Evolutionary conservation across 2,888 invertebrate genomes (phyloP), one percentile per base, ranked within the genome.

Genomic region (Spodoptera picta): DNA sequence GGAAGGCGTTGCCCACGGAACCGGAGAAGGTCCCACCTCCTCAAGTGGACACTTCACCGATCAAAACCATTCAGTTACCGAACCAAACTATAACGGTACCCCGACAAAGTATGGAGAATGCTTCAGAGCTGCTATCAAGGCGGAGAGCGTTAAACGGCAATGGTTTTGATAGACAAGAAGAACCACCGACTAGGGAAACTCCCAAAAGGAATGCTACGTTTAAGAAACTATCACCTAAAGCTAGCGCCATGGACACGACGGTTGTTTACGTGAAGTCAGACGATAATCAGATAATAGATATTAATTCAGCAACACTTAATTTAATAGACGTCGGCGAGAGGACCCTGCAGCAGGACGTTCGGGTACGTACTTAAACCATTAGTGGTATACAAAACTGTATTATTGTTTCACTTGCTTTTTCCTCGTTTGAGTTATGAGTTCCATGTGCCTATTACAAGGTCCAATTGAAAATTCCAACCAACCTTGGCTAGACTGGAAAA

Each of bases 41-140:
- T 48, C 89, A 88, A 79, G 79, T 76, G 0, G 91, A 92, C 6
- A 72, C 85, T 1, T 84, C 87, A 0, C 87, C 90, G 0, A 87
- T 89, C n/a, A 91, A 92, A 71, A 93, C 90, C 0, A 91, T 93
- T 57, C 90, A 93, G 41, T 79, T 94, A 27, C 92, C 93, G 0
- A 93, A 94, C 79, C 94, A 94, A 73, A 92, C 90, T 0, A 92
- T 94, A 75, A 91, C 90, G 11, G 92, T 94, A 46, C 93, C 94
- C 0, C 82, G 83, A 41, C 91, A 93, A 44, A 92, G 89, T 79
- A 90, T 92, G 85, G 92, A 93, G 68, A 94, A 94, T 46, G 94
- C 92, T 0, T 92, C 93, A 3, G 93, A 94, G 65, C 63, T 94
- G 45, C 75, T 94, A 0, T 87, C 93, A 0, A 91, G 91, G 49